Evolutionary conservation across 2,113 vertebrate genomes (phyloP), one percentile per base, ranked within the genome.

Genomic region (Smithornis capensis): DNA sequence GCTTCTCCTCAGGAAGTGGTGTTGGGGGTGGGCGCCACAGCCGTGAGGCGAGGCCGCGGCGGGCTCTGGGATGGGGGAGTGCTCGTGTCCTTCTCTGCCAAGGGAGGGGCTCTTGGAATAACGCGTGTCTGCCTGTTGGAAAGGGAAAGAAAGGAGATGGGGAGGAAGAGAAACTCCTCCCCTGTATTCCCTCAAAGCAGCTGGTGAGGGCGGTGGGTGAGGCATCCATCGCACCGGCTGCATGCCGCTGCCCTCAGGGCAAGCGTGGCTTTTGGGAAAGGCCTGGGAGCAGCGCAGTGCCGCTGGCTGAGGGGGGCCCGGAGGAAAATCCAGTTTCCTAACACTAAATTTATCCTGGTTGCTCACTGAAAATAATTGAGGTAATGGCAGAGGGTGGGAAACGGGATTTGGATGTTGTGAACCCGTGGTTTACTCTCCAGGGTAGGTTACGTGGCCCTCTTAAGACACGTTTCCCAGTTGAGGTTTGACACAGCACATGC

Each of bases 301-400:
- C 8, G 1, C 10, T 0, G 0, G 12, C 3, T 11, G 2, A 55
- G 14, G 27, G 19, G 40, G 49, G 44, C 64, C 55, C 0, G 0
- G 22, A 28, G 70, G 31, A 44, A 65, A 60, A 35, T 4, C 6
- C 12, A 1, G 2, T 33, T 59, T 31, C 11, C n/a, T 33, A 18
- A 15, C 63, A 35, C 18, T 25, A 0, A 18, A 15, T 33, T 57
- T 74, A 45, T 42, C 5, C 2, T 29, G 7, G 3, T 33, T 59
- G 31, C 40, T 84, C 4, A 2, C n/a, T 59, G 57, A 50, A 70
- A 63, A 76, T 35, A 33, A 31, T 15, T 2, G 19, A 28, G 28
- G 18, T 50, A 15, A 40, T 53, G 23, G 16, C 38, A 55, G 37
- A 47, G 27, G n/a, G 25, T n/a, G 49, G 52, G 53, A 71, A 59